Percentiles rank a stretch among this genome's conserved stretches.
Evolutionary conservation across 2,797 vertebrate species (phyloP).

Genomic region (Allobates femoralis): DNA sequence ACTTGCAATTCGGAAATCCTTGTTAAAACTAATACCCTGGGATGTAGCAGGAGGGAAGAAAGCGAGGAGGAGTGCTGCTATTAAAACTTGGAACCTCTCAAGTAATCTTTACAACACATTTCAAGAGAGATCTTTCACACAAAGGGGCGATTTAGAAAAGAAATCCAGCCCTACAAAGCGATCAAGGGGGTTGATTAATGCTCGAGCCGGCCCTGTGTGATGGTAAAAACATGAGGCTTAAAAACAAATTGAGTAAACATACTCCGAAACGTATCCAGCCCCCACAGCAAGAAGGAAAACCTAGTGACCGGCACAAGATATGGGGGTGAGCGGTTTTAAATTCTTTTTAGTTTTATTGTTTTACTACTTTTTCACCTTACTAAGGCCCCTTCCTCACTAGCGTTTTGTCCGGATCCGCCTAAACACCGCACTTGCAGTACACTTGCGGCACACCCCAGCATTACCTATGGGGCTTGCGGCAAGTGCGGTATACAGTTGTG

Average conservation of each 20-base stretch:
- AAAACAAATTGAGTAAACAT: slow-evolving; percentile 7
- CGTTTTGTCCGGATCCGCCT: too few relatives aligned
- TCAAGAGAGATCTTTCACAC: slow-evolving; percentile 30
- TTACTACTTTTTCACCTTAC: too few relatives aligned
- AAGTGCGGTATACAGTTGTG: too few relatives aligned
- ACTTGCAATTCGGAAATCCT: slow-evolving; percentile 62
- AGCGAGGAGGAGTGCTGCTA: slow-evolving; percentile 37
- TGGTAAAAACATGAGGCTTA: slow-evolving; percentile 12
- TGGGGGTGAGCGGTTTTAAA: too few relatives aligned
- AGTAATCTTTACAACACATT: slow-evolving; percentile 35
- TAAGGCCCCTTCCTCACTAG: too few relatives aligned
- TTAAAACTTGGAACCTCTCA: slow-evolving; percentile 51
- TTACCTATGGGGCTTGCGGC: too few relatives aligned
- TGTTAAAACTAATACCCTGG: slow-evolving; percentile 57
- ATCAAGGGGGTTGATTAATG: slow-evolving; percentile 26
- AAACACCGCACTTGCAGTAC: too few relatives aligned
- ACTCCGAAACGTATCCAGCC: background rate
- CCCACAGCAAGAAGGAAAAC: background rate
- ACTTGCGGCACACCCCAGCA: too few relatives aligned
- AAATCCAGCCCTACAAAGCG: slow-evolving; percentile 31
- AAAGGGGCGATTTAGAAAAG: slow-evolving; percentile 28
- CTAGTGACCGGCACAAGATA: background rate
- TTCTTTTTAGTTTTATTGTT: too few relatives aligned
- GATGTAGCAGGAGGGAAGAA: slow-evolving; percentile 19
- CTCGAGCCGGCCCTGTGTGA: background rate